Base-by-base conservation (phyloP, 2,888 invertebrate species). In the Harmothoe impar region DNA sequence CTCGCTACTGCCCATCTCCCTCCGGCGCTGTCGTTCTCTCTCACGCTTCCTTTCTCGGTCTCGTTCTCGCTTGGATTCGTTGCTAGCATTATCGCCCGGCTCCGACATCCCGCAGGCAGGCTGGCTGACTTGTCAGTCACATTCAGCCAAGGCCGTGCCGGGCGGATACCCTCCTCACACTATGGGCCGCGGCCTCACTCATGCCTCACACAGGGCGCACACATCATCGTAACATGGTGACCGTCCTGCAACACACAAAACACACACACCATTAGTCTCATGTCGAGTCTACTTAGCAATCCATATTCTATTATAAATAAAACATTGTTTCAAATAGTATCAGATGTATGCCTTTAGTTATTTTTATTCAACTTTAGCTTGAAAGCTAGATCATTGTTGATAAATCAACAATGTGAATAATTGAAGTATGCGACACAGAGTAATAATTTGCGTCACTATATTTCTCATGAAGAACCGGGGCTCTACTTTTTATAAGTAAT, bases 21-120 rank as follows among this genome's bases (percentile, higher is more conserved):
- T 52, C 31, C 86, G 86, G 0, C 86, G 86, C n/a, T 84, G 23
- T 10, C 84, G 84, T 54, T 86, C 86, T n/a, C 86, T 52, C 86
- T 86, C 54, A 12, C 86, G 52, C 29, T 86, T 54, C 86, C 84
- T 33, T 35, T 84, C 84, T 29, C 84, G 43, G 17, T 86, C 54
- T 20, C 86, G 52, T 20, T 86, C 86, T 54, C 86, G 86, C 86
- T 86, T 86, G 25, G 52, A 54, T 86, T 86, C 86, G 54, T 33
- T 86, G 86, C 86, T 86, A 51, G 54, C 86, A 86, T 86, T 54
- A 29, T 86, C 86, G 1, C 86, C 86, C 23, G 86, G 86, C 86
- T 86, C 86, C 31, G 86, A 86, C 86, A 86, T 86, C 33, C 86
- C 86, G 78, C 78, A 35, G 51, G 20, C 43, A 33, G 84, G 84